These are phyloP conservation scores for Limenitis camilla DNA, from an alignment of 2,888 invertebrate species.

Conservation along the genomic window DNA sequence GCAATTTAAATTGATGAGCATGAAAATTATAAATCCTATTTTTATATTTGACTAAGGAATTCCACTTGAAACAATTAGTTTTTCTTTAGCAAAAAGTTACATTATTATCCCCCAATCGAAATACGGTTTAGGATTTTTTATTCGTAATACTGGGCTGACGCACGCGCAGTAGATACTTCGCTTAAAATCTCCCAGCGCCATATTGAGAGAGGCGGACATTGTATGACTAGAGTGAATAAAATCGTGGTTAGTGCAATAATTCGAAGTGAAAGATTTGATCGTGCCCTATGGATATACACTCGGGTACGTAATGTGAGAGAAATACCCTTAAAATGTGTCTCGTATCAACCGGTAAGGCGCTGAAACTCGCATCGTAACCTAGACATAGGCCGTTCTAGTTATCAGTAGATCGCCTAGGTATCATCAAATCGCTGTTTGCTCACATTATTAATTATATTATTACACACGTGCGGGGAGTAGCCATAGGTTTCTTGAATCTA, in stretches of 20 bases:
- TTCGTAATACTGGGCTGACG: conserved; percentile 65
- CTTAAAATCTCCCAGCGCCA: conserved; percentile 80
- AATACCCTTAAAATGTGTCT: conserved; percentile 45
- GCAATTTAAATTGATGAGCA: conserved; percentile 59
- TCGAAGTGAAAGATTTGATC: conserved; percentile 72
- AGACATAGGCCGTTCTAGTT: conserved; percentile 78
- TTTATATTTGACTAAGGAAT: conserved; percentile 28
- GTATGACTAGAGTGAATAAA: conserved; percentile 74
- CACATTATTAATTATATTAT: conserved; percentile 80
- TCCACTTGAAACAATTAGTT: conserved; percentile 28
- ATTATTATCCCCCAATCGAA: conserved; percentile 37
- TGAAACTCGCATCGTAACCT: conserved; percentile 72
- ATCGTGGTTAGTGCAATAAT: conserved; percentile 73
- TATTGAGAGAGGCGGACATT: conserved; percentile 84
- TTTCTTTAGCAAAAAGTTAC: conserved; percentile 26
- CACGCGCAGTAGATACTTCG: conserved; percentile 73
- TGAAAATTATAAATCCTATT: conserved; percentile 55
- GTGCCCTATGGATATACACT: conserved; percentile 76
- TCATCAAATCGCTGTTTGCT: conserved; percentile 76
- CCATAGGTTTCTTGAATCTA: conserved; percentile 85
- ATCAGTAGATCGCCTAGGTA: conserved; percentile 75
- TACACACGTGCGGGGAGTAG: conserved; percentile 78
- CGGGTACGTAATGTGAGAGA: conserved; percentile 69
- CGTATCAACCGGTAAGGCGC: conserved; percentile 41
- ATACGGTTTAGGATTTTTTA: conserved; percentile 50